Percentiles rank a stretch among this genome's conserved stretches.
Conservation (phyloP, 2,888 invertebrate species). For the Sphaerophoria rueppellii region DNA sequence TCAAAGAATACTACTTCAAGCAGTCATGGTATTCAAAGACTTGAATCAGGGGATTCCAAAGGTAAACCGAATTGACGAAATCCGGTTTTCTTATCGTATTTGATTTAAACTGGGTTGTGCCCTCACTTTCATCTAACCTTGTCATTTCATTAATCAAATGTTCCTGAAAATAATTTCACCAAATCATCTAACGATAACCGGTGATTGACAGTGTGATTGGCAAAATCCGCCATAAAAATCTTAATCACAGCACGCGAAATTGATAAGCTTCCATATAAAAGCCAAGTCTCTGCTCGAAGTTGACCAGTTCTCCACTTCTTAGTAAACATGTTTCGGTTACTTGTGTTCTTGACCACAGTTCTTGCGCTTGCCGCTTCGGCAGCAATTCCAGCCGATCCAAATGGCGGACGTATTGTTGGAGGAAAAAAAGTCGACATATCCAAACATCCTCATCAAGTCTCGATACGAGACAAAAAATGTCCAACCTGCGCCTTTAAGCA, state of each 20-base stretch:
- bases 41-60: no score
- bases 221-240: no score
- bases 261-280: conserved; percentile 40
- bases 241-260: not conserved
- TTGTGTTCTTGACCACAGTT: conserved; percentile 64
- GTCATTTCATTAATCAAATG: no score
- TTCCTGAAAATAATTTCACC: no score
- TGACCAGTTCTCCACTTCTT: conserved; percentile 14
- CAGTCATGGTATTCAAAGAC: no score
- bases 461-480: conserved; percentile 76
- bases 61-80: no score
- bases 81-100: no score
- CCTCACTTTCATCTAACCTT: no score
- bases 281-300: not conserved
- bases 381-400: not conserved
- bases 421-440: conserved; percentile 75
- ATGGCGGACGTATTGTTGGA: conserved; percentile 77
- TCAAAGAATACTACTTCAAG: no score
- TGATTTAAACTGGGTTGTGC: no score
- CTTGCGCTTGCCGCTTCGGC: conserved; percentile 74
- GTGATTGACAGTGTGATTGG: no score
- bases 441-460: conserved; percentile 77
- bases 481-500: conserved; percentile 73
- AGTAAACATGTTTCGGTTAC: conserved; percentile 41
- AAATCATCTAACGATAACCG: no score